A percentile compares a stretch with the other conserved stretches of the same genome.
These are phyloP conservation scores for Microctenopoma lineatum DNA, from an alignment of 2,797 vertebrate species.

Conservation along the genomic window DNA sequence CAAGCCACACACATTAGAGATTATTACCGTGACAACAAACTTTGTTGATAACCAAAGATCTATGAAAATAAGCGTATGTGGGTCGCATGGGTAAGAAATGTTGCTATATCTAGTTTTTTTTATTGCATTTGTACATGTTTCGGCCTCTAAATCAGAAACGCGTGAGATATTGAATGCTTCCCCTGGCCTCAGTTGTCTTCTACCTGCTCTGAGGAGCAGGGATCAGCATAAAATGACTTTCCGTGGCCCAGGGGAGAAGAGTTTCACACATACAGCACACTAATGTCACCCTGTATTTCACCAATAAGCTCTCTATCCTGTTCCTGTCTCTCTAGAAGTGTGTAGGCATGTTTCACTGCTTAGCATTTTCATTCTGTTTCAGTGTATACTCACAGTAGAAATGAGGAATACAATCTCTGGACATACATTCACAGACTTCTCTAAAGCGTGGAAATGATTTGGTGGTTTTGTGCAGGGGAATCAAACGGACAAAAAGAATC, in stretches of 20 bases:
- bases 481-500: conserved; percentile 85
- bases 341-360: conserved; percentile 34
- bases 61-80: conserved; percentile 1
- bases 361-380: conserved; percentile 23
- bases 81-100: neutral
- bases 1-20: neutral
- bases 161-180: conserved; percentile 30
- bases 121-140: conserved; percentile 58
- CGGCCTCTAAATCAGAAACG: conserved; percentile 8
- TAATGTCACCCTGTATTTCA: conserved; percentile 65
- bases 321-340: neutral
- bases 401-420: neutral
- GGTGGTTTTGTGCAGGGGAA: conserved; percentile 79
- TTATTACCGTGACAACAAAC: conserved; percentile 27
- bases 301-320: conserved; percentile 41
- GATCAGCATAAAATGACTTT: conserved; percentile 60
- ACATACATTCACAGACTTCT: neutral
- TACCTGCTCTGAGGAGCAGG: conserved; percentile 64
- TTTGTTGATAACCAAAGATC: conserved; percentile 9
- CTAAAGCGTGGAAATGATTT: neutral
- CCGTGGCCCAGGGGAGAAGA: conserved; percentile 52
- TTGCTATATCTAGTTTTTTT: neutral
- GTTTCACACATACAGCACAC: conserved; percentile 48
- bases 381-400: neutral
- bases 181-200: conserved; percentile 63